phyloP scores from a whole-genome alignment of 2,797 vertebrate genomes.

The Bradypodion ventrale region DNA sequence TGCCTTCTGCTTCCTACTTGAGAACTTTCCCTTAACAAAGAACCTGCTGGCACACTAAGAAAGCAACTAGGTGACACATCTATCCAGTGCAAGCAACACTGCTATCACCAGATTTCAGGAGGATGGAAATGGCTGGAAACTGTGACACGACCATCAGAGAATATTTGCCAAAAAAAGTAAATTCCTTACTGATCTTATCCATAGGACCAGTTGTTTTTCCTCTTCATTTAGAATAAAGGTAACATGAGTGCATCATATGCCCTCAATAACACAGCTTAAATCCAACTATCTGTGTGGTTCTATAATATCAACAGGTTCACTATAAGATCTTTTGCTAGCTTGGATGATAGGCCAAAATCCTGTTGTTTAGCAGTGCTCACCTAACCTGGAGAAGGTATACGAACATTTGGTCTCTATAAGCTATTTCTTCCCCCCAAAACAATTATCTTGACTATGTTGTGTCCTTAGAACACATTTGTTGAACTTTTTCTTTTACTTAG shows the following conservation, averaged over 20 bases:
- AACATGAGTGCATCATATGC: background rate
- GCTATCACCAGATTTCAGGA: background rate
- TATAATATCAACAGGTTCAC: background rate
- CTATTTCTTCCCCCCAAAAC: no score
- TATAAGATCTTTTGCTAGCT: background rate
- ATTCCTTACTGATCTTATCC: background rate
- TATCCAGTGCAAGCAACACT: background rate
- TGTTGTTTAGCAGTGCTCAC: no score
- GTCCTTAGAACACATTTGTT: no score
- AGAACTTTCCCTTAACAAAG: background rate
- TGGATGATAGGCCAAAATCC: background rate
- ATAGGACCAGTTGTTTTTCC: background rate
- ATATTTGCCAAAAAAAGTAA: background rate
- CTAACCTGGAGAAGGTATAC: no score
- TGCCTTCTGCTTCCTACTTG: background rate
- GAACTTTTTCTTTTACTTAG: no score
- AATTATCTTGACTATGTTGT: no score
- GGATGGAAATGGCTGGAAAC: background rate
- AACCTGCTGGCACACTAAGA: background rate
- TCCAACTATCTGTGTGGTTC: background rate
- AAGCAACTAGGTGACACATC: background rate
- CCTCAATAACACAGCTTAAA: background rate
- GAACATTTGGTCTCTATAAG: no score
- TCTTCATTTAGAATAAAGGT: background rate
- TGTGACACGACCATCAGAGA: background rate